Base-by-base conservation (phyloP, 1,140 invertebrate species). In the Oryzaephilus surinamensis region DNA sequence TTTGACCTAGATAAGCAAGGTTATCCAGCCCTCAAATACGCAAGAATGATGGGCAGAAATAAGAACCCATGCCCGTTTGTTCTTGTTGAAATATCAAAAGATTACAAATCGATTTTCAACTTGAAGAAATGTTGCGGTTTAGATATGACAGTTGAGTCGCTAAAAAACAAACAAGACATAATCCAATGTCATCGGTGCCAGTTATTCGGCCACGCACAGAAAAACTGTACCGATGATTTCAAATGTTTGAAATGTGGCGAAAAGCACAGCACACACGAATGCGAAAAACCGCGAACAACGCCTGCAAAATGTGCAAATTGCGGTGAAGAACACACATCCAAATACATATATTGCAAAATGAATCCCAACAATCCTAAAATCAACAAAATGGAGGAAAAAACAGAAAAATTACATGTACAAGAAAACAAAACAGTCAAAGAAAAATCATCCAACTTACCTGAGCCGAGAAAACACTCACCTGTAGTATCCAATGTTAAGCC, bases 281-380 rank as follows among this genome's bases (percentile, higher is more conserved):
- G 61, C 43, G 14, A 21, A 0, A 49, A 50, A 34, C 24, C 31
- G 13, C 40, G 40, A 13, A 41, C 32, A 2, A 45, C 50, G 3
- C 48, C 51, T 10, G 53, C 56, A 7, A 61, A 48, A 48, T 64
- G 62, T 53, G 60, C 55, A 14, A 62, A 64, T 28, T 63, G 62
- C 52, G 34, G 29, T 7, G 48, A 41, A 5, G 43, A 49, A 4
- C 62, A 64, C 32, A 58, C 57, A 5, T 57, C 61, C 5, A 63
- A 38, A 20, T 62, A 50, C 17, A 56, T 32, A 32, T 24, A 55
- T 8, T 64, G 60, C 32, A 24, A 38, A 14, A 19, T 17, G 6
- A 39, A 31, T 10, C 31, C 30, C n/a, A 32, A 41, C 19, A 37
- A 6, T n/a, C 19, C 12, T 3, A 11, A 10, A 14, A 28, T 13